These are phyloP conservation scores for Chesias legatella DNA, from an alignment of 2,888 invertebrate genomes.

Conservation along the genomic window DNA sequence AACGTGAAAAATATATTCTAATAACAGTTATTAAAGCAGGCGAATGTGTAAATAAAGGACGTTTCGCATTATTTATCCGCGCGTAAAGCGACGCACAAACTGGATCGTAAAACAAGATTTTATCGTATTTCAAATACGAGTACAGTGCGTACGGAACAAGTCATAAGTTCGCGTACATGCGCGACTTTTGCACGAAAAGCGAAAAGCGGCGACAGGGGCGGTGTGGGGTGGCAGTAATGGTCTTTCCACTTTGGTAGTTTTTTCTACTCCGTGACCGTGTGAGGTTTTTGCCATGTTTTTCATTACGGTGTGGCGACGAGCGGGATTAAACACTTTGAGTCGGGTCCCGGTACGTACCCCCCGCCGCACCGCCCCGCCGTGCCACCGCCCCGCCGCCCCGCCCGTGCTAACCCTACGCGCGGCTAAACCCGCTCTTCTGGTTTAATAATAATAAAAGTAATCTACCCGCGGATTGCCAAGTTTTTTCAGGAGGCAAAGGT, in stretches of 20 bases:
- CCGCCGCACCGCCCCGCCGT: not conserved
- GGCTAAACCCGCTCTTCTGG: constrained; percentile 2
- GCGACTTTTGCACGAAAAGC: constrained; percentile 19
- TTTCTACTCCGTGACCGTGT: constrained; percentile 14
- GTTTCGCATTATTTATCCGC: constrained; percentile 26
- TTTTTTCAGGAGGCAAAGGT: constrained; percentile 20
- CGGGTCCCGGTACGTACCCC: constrained; percentile 2
- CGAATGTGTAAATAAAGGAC: constrained; percentile 24
- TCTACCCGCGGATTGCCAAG: constrained; percentile 19
- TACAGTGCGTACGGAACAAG: constrained; percentile 29
- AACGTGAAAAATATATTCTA: constrained; percentile 21
- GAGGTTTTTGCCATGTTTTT: constrained; percentile 27
- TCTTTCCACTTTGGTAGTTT: constrained; percentile 18
- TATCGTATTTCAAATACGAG: constrained; percentile 29
- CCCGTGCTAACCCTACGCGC: constrained; percentile 3
- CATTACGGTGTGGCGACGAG: constrained; percentile 22
- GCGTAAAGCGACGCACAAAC: constrained; percentile 24
- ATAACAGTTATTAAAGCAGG: constrained; percentile 22
- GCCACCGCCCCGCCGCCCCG: not conserved
- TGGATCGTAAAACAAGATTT: constrained; percentile 30
- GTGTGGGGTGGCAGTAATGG: too few relatives aligned
- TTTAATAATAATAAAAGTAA: constrained; percentile 27
- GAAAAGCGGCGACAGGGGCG: constrained; percentile 17
- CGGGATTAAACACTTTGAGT: constrained; percentile 27
- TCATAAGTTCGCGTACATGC: constrained; percentile 27